A percentile compares a stretch with the other conserved stretches of the same genome.
phyloP scores from a whole-genome alignment of 2,888 invertebrate species.

The Hyppa rectilinea region DNA sequence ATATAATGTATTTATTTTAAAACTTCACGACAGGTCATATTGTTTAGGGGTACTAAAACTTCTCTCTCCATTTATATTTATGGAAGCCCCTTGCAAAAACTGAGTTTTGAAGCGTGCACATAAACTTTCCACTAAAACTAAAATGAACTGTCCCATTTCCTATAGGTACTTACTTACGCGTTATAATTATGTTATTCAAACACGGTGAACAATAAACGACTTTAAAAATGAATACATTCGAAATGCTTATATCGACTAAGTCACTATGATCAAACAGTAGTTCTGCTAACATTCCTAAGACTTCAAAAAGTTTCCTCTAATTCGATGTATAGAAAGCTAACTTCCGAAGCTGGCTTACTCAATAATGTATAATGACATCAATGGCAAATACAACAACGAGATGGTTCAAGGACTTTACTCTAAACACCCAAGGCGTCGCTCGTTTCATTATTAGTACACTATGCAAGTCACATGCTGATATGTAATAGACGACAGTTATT shows the following conservation, averaged over 20 bases:
- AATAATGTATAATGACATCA: constrained; percentile 78
- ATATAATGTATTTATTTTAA: constrained; percentile 64
- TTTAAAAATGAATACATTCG: constrained; percentile 75
- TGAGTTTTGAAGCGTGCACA: constrained; percentile 53
- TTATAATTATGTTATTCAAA: constrained; percentile 68
- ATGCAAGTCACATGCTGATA: constrained; percentile 90
- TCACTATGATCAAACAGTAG: constrained; percentile 76
- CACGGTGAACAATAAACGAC: constrained; percentile 74
- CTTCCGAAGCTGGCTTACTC: constrained; percentile 81
- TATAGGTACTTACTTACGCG: constrained; percentile 67
- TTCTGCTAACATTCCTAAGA: constrained; percentile 77
- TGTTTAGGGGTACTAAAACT: constrained; percentile 29
- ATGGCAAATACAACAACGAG: constrained; percentile 84
- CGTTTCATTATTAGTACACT: constrained; percentile 80
- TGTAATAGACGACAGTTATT: constrained; percentile 87
- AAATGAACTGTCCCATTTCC: constrained; percentile 77
- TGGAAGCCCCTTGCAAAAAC: constrained; percentile 70
- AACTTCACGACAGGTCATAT: constrained; percentile 28
- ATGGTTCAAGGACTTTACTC: constrained; percentile 78
- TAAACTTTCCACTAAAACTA: constrained; percentile 55
- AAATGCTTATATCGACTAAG: constrained; percentile 79
- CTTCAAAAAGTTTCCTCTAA: constrained; percentile 82
- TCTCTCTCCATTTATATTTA: constrained; percentile 60
- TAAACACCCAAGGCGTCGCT: constrained; percentile 81
- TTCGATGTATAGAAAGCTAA: constrained; percentile 88